A percentile compares a stretch with the other conserved stretches of the same genome.
phyloP scores from a whole-genome alignment of 2,113 vertebrate genomes.

The Sialia sialis region DNA sequence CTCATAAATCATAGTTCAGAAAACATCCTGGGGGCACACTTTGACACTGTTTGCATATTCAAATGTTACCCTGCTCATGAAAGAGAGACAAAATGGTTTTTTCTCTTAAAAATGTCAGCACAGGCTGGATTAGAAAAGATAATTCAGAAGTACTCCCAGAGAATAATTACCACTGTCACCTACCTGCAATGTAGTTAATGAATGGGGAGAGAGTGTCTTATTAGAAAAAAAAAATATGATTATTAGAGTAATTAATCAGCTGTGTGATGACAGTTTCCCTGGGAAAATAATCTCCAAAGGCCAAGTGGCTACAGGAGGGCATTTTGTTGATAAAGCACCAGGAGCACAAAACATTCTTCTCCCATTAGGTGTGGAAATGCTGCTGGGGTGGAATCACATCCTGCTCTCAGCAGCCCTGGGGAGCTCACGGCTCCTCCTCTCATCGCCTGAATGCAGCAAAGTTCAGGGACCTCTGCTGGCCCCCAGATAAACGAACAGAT shows the following conservation, averaged over 20 bases:
- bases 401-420: conserved; percentile 1
- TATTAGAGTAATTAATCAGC: conserved; percentile 93
- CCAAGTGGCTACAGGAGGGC: conserved; percentile 76
- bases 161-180: conserved; percentile 84
- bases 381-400: conserved; percentile 21
- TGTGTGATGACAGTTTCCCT: conserved; percentile 79
- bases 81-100: conserved; percentile 73
- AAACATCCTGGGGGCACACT: conserved; percentile 66
- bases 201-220: conserved; percentile 80
- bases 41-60: conserved; percentile 76
- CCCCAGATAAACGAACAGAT: neutral
- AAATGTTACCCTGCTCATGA: conserved; percentile 81
- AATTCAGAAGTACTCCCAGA: conserved; percentile 80
- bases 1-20: conserved; percentile 78
- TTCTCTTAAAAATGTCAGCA: conserved; percentile 82
- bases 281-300: conserved; percentile 75
- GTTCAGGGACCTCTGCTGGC: neutral
- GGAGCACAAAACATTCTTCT: conserved; percentile 46
- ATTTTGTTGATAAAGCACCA: conserved; percentile 80
- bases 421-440: neutral
- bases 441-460: neutral
- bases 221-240: conserved; percentile 82
- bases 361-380: conserved; percentile 24
- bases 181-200: conserved; percentile 82
- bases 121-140: conserved; percentile 80